Percentiles rank a stretch among this genome's conserved stretches.
Evolutionary conservation across 2,888 invertebrate species (phyloP).

Genomic region (Nymphalis urticae): DNA sequence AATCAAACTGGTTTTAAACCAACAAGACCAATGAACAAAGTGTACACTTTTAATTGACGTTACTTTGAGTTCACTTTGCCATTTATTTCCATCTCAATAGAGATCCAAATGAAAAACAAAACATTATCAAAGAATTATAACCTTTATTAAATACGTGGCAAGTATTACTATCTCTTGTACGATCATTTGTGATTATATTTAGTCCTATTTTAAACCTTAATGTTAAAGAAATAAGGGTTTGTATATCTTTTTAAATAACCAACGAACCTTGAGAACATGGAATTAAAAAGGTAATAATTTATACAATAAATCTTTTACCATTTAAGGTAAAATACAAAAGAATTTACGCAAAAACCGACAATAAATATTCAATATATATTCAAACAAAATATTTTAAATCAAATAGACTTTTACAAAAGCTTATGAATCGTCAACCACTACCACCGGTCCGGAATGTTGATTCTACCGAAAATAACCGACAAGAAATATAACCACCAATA

Average conservation of each 20-base stretch:
- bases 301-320: constrained; percentile 13
- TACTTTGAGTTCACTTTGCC: background rate
- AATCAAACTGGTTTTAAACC: background rate
- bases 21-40: background rate
- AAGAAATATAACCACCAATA: too few species aligned
- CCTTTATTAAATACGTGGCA: background rate
- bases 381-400: too few species aligned
- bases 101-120: background rate
- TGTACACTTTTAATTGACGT: background rate
- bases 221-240: background rate
- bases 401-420: too few species aligned
- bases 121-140: background rate
- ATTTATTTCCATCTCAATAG: background rate
- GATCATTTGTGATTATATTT: background rate
- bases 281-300: constrained; percentile 19
- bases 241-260: background rate
- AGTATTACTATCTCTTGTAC: background rate
- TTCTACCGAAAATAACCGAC: too few species aligned
- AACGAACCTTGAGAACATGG: background rate
- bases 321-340: constrained; percentile 8
- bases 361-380: too few species aligned
- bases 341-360: background rate
- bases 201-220: background rate
- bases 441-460: too few species aligned
- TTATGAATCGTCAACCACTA: too few species aligned